Evolutionary conservation across 2,797 vertebrate genomes (phyloP), one percentile per base, ranked within the genome.

Genomic region (Lerista edwardsae): DNA sequence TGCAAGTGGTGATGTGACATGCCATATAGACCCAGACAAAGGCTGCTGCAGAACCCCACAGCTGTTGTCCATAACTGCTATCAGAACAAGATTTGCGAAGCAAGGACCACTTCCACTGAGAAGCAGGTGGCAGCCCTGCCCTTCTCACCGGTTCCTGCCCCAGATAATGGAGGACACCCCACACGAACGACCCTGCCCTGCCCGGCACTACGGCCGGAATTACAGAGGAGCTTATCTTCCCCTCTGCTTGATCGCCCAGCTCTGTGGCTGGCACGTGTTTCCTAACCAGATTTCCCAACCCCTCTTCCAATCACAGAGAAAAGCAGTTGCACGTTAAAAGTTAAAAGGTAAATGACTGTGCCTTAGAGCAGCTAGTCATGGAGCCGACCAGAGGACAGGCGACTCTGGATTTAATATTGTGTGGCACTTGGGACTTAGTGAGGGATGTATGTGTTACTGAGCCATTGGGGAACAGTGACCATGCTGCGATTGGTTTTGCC

Each of bases 41-140:
- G 1, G 34, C 82, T 84, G 90, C 83, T 80, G 81, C 89, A 82
- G 55, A 77, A 90, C 15, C 84, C 55, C 29, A n/a, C 7, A 62
- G 10, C 69, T 21, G 19, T 44, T 76, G n/a, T 2, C 9, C 64
- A 3, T 29, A 9, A 39, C 34, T 64, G 41, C 51, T 6, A 27
- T 2, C 17, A 14, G 29, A 25, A n/a, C 0, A 2, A 36, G 68
- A 25, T 61, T 59, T 6, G 23, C 3, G 73, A 77, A 23, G 39
- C 81, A n/a, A 82, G 72, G 73, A 89, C 15, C 51, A 55, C 51
- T 7, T 84, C 65, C 76, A 77, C 31, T 86, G 55, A 62, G 57
- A 29, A 79, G 44, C 9, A 51, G 81, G n/a, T n/a, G n/a, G 83
- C 44, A 55, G 47, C 51, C 14, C 55, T 80, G 75, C 81, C 73